These are phyloP conservation scores for Drosophila pruinosa DNA, from an alignment of 1,140 invertebrate genomes.

Conservation along the genomic window DNA sequence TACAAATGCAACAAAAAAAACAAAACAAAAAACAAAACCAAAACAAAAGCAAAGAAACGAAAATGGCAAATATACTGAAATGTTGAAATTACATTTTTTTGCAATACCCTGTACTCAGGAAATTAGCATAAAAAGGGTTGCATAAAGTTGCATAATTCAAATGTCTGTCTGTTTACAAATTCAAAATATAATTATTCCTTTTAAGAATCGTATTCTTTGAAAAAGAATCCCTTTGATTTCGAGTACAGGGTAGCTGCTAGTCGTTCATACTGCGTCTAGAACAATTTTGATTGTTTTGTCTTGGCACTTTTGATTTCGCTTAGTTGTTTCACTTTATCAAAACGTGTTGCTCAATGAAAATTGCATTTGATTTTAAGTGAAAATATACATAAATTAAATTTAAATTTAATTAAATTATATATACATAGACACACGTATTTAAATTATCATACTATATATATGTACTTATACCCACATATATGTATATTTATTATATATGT, in stretches of 20 bases:
- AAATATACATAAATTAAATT: slow-evolving; percentile 20
- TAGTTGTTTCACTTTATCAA: slow-evolving; percentile 25
- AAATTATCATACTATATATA: slow-evolving; percentile 34
- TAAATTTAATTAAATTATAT: slow-evolving; percentile 17
- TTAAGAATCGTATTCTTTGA: not conserved
- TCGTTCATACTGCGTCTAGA: slow-evolving; percentile 8
- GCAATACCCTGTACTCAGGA: not conserved
- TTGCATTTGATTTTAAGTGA: slow-evolving; percentile 57
- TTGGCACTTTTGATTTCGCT: slow-evolving; percentile 19
- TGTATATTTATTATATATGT: slow-evolving; percentile 54
- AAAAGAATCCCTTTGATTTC: not conserved
- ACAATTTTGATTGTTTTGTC: slow-evolving; percentile 4
- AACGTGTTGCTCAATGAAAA: slow-evolving; percentile 57
- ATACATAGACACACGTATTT: slow-evolving; percentile 15
- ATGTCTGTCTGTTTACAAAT: not conserved
- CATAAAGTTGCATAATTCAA: no score
- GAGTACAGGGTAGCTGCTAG: slow-evolving; percentile 23
- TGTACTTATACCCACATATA: slow-evolving; percentile 32
- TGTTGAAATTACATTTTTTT: slow-evolving; percentile 14
- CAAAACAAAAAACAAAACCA: not conserved
- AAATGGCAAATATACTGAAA: slow-evolving; percentile 6
- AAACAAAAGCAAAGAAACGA: not conserved
- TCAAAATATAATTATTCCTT: not conserved
- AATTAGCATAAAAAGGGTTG: no score
- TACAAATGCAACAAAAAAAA: slow-evolving; percentile 41